Percentiles rank a stretch among this genome's conserved stretches.
These are phyloP conservation scores for Chrysemys picta DNA, from an alignment of 2,113 vertebrate species.

Conservation along the genomic window DNA sequence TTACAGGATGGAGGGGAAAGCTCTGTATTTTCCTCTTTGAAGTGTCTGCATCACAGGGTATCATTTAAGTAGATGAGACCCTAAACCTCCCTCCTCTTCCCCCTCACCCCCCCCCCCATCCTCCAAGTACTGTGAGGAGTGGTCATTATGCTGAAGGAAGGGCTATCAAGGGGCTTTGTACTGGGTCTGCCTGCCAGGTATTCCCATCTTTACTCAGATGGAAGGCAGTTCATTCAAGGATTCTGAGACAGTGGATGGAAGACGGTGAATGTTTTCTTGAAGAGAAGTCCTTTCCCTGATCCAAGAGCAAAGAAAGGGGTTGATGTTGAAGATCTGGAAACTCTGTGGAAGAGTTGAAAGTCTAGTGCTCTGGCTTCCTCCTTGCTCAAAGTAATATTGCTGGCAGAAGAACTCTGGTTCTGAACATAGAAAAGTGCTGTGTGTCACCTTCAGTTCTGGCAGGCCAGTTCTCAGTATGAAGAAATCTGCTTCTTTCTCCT, in stretches of 20 bases:
- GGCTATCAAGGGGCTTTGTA: accelerated
- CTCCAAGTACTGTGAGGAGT: not conserved
- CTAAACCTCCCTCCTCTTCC: not conserved
- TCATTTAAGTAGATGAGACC: not conserved
- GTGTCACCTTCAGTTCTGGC: not conserved
- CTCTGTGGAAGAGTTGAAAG: not conserved
- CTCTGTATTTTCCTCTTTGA: not conserved
- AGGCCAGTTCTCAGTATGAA: not conserved
- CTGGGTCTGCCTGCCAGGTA: not conserved
- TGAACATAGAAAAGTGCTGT: not conserved
- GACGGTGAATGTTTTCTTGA: not conserved
- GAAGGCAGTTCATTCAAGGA: not conserved
- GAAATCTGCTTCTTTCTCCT: not conserved
- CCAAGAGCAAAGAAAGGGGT: not conserved
- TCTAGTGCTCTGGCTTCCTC: not conserved
- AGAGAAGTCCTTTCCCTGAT: not conserved
- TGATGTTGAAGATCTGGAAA: not conserved
- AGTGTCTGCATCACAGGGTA: not conserved
- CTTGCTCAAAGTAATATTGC: not conserved
- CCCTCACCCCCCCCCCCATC: no score
- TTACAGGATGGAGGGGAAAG: not conserved
- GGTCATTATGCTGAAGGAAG: not conserved
- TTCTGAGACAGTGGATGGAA: no score
- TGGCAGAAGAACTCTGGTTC: not conserved
- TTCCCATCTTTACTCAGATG: not conserved